Conservation (phyloP, 2,888 invertebrate genomes). For the Plemyria rubiginata region DNA sequence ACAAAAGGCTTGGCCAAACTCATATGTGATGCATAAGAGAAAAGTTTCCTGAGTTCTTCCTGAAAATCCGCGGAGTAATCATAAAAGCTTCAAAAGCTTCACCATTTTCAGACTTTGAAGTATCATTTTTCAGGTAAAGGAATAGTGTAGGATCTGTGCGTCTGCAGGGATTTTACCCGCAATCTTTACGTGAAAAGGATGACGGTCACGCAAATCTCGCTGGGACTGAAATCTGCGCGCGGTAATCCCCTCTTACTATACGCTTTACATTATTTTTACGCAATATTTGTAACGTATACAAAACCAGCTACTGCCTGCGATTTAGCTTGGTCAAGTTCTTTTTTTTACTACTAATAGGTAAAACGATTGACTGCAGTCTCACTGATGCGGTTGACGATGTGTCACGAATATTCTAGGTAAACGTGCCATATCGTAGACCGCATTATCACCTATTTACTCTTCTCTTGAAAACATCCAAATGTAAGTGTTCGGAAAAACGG, state of each 20-base stretch:
- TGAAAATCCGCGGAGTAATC: neutral
- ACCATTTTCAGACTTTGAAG: slow-evolving; percentile 22
- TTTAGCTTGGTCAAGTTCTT: neutral
- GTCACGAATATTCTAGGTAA: too few species aligned
- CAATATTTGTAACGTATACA: neutral
- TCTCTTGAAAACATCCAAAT: too few species aligned
- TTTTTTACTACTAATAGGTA: too few species aligned
- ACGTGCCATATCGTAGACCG: too few species aligned
- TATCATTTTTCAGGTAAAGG: slow-evolving; percentile 25
- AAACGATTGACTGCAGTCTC: too few species aligned
- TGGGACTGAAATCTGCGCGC: slow-evolving; percentile 21
- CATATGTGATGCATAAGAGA: neutral
- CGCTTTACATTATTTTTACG: slow-evolving; percentile 3
- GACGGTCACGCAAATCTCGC: slow-evolving; percentile 28
- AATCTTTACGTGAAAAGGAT: slow-evolving; percentile 30
- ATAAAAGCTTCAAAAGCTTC: neutral
- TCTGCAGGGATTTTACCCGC: slow-evolving; percentile 26
- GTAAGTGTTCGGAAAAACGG: too few species aligned
- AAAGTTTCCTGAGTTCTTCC: neutral
- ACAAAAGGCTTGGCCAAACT: too few species aligned
- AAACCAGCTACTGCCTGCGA: neutral
- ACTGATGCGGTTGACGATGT: too few species aligned
- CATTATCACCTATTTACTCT: too few species aligned
- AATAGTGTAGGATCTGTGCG: slow-evolving; percentile 30
- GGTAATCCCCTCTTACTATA: slow-evolving; percentile 15